Evolutionary conservation across 2,888 invertebrate genomes (phyloP), one percentile per base, ranked within the genome.

Genomic region (Ctenicera cuprea): DNA sequence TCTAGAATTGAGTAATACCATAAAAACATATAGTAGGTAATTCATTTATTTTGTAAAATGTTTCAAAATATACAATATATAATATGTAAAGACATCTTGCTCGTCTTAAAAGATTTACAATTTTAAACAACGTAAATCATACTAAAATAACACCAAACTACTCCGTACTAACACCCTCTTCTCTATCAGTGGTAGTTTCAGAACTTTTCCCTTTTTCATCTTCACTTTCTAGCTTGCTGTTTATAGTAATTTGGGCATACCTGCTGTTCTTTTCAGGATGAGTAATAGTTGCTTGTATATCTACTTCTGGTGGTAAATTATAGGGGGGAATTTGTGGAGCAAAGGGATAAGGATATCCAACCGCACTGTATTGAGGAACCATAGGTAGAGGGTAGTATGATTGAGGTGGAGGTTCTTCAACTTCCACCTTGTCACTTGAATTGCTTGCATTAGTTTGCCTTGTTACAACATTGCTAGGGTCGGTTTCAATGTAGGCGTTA

Each of bases 211-310:
- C 12, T 1, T 20, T 50, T 22, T 9, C 5, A 0, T 33, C 18
- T 20, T 20, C n/a, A 38, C n/a, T 63, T 54, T 70, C 70, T 18
- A 48, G 11, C 8, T 71, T 64, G 3, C n/a, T 45, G 2, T 30
- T 30, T 26, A 73, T 73, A 1, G 73, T 69, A 43, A 73, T 73
- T 61, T 69, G 59, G 9, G 73, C 73, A 20, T 73, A 65, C 26
- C 59, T 64, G 5, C 41, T 61, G 1, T 37, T 37, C 41, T 67
- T 68, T 26, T 63, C 69, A 8, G 73, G 67, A 59, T 63, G 69
- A n/a, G 59, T 65, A 30, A 73, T 66, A n/a, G 52, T 48, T 18
- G 73, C 73, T 57, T 69, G 64, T 43, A 73, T 73, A 14, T 68
- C 67, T 18, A 73, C 73, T 52, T 73, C 73, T 5, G 73, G 73